Evolutionary conservation across 2,888 invertebrate species (phyloP), one percentile per base, ranked within the genome.

Genomic region (Salticus scenicus): DNA sequence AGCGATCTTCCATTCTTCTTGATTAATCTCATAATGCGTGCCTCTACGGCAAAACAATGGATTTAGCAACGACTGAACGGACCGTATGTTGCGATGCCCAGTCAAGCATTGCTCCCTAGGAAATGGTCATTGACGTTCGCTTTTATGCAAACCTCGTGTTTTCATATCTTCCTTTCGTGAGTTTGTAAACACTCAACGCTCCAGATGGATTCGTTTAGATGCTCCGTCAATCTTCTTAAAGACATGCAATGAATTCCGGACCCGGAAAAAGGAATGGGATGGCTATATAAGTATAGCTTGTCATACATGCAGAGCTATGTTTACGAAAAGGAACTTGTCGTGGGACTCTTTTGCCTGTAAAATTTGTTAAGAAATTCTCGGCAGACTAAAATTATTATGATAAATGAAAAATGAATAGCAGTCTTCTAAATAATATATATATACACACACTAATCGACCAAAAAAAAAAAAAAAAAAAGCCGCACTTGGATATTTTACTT

Each of bases 61-160:
- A 70, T 74, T 74, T 74, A 74, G 74, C 33, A 64, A 74, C 74
- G 74, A 33, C 64, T 74, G 74, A 74, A 64, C 74, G 74, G 74
- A 74, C 74, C 64, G 28, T 24, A 67, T 67, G 67, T 33, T 67
- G 33, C 41, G 63, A 63, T 57, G 63, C 37, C 64, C 37, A 74
- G 41, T 31, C 57, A 64, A 31, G 74, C 74, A 57, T 31, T 20
- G 47, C 27, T 2, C 8, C 63, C 33, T 67, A 67, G 33, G 67
- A 33, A 67, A 67, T 74, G 74, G 74, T 74, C 74, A 74, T 64
- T 74, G 74, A 74, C 57, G 74, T 74, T 63, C 12, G n/a, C 28
- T 69, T 41, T 69, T 28, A 41, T 42, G 24, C 28, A 47, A 41
- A 66, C 66, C 31, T 14, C 24, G 57, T 57, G 57, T 57, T 57